Percentiles rank a stretch among this genome's conserved stretches.
These are phyloP conservation scores for Trididemnum miniatum DNA, from an alignment of 23 tunicate genomes.

Conservation along the genomic window DNA sequence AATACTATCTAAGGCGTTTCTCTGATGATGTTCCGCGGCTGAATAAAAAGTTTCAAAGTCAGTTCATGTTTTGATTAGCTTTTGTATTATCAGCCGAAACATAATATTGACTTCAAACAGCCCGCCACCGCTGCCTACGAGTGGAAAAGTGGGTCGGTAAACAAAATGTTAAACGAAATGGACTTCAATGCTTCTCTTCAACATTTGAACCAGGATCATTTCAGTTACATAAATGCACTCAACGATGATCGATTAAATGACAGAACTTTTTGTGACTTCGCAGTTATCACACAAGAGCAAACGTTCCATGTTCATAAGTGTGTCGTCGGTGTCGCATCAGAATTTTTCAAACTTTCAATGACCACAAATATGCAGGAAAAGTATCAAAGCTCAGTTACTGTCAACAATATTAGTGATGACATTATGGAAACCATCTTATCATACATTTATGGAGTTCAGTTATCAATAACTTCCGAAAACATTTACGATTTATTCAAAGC, in stretches of 20 bases:
- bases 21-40: no score
- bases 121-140: no score
- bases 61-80: no score
- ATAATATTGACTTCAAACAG: no score
- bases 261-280: constrained; percentile 1
- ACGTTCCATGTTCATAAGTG: constrained; percentile 3
- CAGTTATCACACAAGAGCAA: neutral
- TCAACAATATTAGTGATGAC: neutral
- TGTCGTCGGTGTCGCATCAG: neutral
- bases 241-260: constrained; percentile 1
- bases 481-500: neutral
- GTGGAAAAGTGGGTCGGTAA: no score
- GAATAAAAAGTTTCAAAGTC: no score
- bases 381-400: neutral
- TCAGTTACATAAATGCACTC: neutral
- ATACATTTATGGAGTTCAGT: neutral
- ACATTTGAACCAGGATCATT: no score
- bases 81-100: no score
- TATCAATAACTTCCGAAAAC: neutral
- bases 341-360: neutral
- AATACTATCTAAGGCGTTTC: no score
- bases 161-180: no score
- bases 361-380: neutral
- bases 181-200: no score
- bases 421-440: neutral